Base-by-base conservation (phyloP, 64 coral and sea anemone species). In the Porites lutea region DNA sequence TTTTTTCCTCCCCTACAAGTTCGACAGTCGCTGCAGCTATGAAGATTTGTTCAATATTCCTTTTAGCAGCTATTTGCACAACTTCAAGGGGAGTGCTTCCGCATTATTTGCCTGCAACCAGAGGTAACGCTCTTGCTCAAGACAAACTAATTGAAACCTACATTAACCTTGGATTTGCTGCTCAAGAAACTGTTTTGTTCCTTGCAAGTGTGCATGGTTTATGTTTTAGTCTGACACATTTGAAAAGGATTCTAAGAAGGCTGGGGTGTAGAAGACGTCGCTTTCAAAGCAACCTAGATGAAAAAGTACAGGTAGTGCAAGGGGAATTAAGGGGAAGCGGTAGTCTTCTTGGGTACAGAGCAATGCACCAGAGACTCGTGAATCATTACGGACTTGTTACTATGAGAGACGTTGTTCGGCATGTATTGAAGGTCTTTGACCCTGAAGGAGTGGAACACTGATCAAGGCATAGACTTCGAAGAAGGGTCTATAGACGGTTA, bases 291-390 rank as follows among this genome's bases (percentile, higher is more conserved):
- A 48, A 71, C 67, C 59, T 55, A 57, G 48, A 72, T 73, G 84
- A 87, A 20, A 73, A 72, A 45, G 65, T 68, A 22, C 64, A 72
- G 8, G 48, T 12, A 57, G 54, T 57, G 54, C 8, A 57, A 12
- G 12, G 12, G 12, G 54, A 57, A 12, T 27, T 83, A 57, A 72
- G 66, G 18, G 84, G 65, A 68, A 87, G 66, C 50, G 84, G 65
- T 52, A 87, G 66, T 87, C 51, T 87, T 23, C 83, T 72, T 51
- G 83, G 67, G 65, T 87, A 87, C 46, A 72, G 83, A 72, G 83
- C 83, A 68, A 72, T 87, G 67, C 83, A 87, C 71, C 83, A 21
- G 53, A 87, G 83, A 48, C 47, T 86, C 65, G 8, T 67, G 19
- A 86, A 50, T 71, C 65, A 71, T 61, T 65, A 86, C 18, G 27